Percentiles rank a stretch among this genome's conserved stretches.
phyloP scores from a whole-genome alignment of 2,888 invertebrate genomes.

The Phlogophora meticulosa region DNA sequence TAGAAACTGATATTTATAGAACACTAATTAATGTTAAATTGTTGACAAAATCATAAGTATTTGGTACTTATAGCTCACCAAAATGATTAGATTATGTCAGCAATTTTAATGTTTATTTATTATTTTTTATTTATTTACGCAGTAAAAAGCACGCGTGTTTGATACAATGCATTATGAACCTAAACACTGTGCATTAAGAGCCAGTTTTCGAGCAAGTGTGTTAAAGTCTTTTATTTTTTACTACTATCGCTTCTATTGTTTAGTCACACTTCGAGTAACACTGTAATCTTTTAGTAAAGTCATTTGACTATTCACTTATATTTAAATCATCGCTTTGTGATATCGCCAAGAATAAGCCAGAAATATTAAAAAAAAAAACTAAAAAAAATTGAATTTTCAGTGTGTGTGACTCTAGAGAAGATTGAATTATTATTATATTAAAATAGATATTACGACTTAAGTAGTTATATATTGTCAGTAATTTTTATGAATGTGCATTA shows the following conservation, averaged over 20 bases:
- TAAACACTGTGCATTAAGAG: too few relatives aligned
- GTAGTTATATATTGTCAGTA: conserved; percentile 63
- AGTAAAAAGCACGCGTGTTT: too few relatives aligned
- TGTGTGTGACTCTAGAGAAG: conserved; percentile 69
- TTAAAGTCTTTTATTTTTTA: conserved; percentile 51
- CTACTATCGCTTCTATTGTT: conserved; percentile 58
- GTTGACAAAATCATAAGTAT: too few relatives aligned
- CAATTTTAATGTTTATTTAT: too few relatives aligned
- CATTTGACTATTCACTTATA: conserved; percentile 79
- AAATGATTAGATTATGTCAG: too few relatives aligned
- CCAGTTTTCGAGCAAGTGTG: too few relatives aligned
- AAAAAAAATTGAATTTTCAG: conserved; percentile 66
- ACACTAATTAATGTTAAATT: too few relatives aligned
- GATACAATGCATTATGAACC: too few relatives aligned
- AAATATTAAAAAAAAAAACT: conserved; percentile 56
- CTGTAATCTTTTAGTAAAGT: conserved; percentile 74
- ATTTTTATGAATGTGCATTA: conserved; percentile 75
- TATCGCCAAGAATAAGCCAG: conserved; percentile 77
- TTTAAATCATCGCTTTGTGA: conserved; percentile 85
- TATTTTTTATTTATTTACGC: too few relatives aligned
- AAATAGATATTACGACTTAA: conserved; percentile 60
- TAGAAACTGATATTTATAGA: too few relatives aligned
- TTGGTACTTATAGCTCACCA: too few relatives aligned
- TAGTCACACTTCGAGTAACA: conserved; percentile 45
- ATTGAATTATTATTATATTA: conserved; percentile 59